These are phyloP conservation scores for Siniperca chuatsi DNA, from an alignment of 2,113 vertebrate species.

Conservation along the genomic window DNA sequence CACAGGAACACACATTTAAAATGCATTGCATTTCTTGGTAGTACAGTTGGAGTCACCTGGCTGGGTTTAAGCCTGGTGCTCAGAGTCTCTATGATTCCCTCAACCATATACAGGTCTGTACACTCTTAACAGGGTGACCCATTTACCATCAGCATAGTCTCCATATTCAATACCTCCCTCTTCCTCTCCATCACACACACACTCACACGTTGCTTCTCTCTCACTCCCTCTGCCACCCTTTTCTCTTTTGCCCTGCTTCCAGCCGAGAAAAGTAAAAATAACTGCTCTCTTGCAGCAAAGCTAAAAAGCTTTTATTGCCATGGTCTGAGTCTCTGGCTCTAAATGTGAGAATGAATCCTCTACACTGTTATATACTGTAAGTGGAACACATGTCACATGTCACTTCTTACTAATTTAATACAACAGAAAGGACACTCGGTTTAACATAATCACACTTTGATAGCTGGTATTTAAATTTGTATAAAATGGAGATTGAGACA, in stretches of 20 bases:
- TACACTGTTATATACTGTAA: slow-evolving; percentile 18
- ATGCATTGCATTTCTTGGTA: slow-evolving; percentile 14
- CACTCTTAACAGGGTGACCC: slow-evolving; percentile 74
- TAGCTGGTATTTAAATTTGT: slow-evolving; percentile 16
- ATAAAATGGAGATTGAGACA: background rate
- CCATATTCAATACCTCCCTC: slow-evolving; percentile 56
- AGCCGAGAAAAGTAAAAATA: slow-evolving; percentile 79
- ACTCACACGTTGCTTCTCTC: slow-evolving; percentile 26
- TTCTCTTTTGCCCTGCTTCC: slow-evolving; percentile 69
- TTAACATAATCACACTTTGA: slow-evolving; percentile 15
- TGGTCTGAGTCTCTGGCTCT: slow-evolving; percentile 56
- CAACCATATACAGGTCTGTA: slow-evolving; percentile 47
- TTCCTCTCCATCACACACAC: slow-evolving; percentile 30
- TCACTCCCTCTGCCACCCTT: slow-evolving; percentile 43
- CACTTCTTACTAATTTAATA: slow-evolving; percentile 23
- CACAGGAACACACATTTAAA: slow-evolving; percentile 25
- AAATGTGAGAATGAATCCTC: slow-evolving; percentile 52
- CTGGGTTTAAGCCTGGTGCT: slow-evolving; percentile 25
- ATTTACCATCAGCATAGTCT: slow-evolving; percentile 71
- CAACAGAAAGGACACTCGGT: background rate
- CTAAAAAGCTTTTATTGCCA: slow-evolving; percentile 60
- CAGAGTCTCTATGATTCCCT: slow-evolving; percentile 26
- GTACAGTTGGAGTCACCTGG: slow-evolving; percentile 24
- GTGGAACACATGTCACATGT: slow-evolving; percentile 40
- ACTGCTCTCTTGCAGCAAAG: slow-evolving; percentile 62